Evolutionary conservation across 2,797 vertebrate genomes (phyloP), one percentile per base, ranked within the genome.

Genomic region (Sandelia bainsii): DNA sequence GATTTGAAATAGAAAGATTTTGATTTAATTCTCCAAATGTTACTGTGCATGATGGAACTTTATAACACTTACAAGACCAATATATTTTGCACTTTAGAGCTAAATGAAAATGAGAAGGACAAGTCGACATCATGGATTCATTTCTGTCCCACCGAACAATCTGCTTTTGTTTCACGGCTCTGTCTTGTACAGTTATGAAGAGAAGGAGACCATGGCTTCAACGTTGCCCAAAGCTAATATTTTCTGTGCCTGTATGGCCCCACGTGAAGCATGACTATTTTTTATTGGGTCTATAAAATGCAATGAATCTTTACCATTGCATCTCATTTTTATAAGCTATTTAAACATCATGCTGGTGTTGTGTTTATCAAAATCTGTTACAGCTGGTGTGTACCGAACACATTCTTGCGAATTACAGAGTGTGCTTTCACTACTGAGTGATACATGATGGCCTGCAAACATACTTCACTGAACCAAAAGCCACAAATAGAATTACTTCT

Each of bases 251-350:
- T 72, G 8, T 27, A 73, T 66, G 48, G 49, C 71, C 71, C 75
- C 72, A 83, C 53, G 66, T 58, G 63, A 79, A 80, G 78, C 53
- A 37, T 1, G 49, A 77, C 56, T 23, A 39, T 61, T 66, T 87
- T 90, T 89, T 32, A 92, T 78, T 79, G 60, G 76, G 56, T 54
- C 83, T 83, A 83, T 92, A 90, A 92, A 92, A 87, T 87, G 75
- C 88, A 88, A 89, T 74, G 42, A 75, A 77, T 83, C 80, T 82
- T 81, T 85, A 84, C 79, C 72, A 77, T 82, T 68, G 72, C 58
- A 75, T 81, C 59, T 59, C 5, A 62, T 45, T 56, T 80, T 89
- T 81, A 77, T 71, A 62, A 75, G 71, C 51, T 76, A 34, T 73
- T 80, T 79, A 81, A 81, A 58, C 63, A 56, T 77, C 65, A 61